These are phyloP conservation scores for Phoxinus phoxinus DNA, from an alignment of 2,113 vertebrate genomes.

Conservation along the genomic window DNA sequence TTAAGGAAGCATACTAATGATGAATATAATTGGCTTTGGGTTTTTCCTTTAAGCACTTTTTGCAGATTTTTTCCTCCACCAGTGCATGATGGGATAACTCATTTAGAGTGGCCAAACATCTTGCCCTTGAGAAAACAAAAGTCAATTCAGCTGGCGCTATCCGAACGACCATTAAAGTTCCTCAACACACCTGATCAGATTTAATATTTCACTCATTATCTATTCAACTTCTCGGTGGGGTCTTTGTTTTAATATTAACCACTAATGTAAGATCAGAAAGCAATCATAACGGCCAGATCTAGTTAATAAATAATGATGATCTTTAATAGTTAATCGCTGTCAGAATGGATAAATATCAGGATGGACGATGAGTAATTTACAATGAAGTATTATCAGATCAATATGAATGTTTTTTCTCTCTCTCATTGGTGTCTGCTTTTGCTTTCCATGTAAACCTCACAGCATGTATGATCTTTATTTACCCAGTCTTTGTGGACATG, in stretches of 20 bases:
- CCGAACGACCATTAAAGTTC: constrained; percentile 43
- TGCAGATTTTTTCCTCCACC: constrained; percentile 22
- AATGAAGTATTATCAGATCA: constrained; percentile 34
- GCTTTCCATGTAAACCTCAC: constrained; percentile 22
- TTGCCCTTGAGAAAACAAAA: constrained; percentile 58
- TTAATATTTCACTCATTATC: constrained; percentile 30
- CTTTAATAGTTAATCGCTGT: constrained; percentile 59
- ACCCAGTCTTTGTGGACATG: constrained; percentile 16
- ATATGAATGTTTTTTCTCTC: constrained; percentile 28
- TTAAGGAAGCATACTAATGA: constrained; percentile 79
- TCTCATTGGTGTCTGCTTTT: constrained; percentile 23
- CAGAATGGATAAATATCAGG: constrained; percentile 48
- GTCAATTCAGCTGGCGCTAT: constrained; percentile 47
- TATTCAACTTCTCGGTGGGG: constrained; percentile 26
- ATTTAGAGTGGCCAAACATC: constrained; percentile 52
- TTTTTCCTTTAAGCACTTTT: constrained; percentile 59
- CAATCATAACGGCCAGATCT: constrained; percentile 12
- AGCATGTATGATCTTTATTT: constrained; percentile 43
- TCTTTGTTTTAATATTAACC: constrained; percentile 49
- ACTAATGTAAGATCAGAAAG: constrained; percentile 44
- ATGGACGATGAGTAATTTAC: constrained; percentile 34
- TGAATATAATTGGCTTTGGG: constrained; percentile 78
- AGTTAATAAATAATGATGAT: constrained; percentile 47
- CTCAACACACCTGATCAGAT: constrained; percentile 33
- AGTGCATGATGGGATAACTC: constrained; percentile 43